Evolutionary conservation across 2,113 vertebrate genomes (phyloP), one percentile per base, ranked within the genome.

Genomic region (Prinia subflava): DNA sequence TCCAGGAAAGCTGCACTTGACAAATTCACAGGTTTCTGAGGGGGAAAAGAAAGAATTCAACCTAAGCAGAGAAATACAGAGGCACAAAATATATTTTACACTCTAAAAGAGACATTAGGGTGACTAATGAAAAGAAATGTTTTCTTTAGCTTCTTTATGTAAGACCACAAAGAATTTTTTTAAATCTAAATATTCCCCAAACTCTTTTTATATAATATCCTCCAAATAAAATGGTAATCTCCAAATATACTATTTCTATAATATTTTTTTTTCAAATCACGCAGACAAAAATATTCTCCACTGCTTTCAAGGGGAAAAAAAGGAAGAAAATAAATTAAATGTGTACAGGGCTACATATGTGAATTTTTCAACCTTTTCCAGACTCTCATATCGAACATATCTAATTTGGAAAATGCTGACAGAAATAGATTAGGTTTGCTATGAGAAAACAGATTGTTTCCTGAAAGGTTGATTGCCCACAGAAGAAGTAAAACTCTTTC

Each of bases 261-360:
- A 57, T 6, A 50, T 50, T 60, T 1, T 65, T n/a, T 71, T 84
- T 52, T 60, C 9, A 82, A 68, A 13, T 33, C 3, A 49, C 56
- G 44, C 4, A 39, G 21, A 52, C 2, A 33, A 44, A 77, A 30
- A 52, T 47, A 10, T 31, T 6, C 22, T 49, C 8, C 4, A 13
- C 6, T 41, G 7, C 28, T 23, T 27, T 73, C 1, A 0, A 3
- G 4, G 3, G 2, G 4, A 2, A 17, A 55, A 56, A 55, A 19
- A 11, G 15, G 9, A 52, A 89, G 52, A 75, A 82, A 87, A 63
- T 21, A 49, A 78, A 76, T 14, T 8, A 6, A 62, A 14, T 2
- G 1, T 42, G 1, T 79, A 19, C 7, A 30, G 12, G 11, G 17
- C 28, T 67, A 47, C 0, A 0, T n/a, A 15, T 16, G 5, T 77